Evolutionary conservation across 2,113 vertebrate species (phyloP), one percentile per base, ranked within the genome.

Genomic region (Dipodomys stephensi): DNA sequence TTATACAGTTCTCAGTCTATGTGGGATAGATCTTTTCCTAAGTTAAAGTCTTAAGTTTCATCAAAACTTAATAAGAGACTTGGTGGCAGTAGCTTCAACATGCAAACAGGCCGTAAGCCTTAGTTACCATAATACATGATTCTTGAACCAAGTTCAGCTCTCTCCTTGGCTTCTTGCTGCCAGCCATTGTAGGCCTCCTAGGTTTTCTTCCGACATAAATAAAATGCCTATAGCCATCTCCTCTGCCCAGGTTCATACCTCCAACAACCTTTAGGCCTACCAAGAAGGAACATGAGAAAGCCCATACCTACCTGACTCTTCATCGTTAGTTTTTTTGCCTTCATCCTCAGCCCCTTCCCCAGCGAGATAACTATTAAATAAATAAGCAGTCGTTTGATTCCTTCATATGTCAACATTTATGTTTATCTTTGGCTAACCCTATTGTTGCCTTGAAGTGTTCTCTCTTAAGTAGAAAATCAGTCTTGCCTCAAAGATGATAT

Each of bases 31-130:
- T 53, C 25, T 46, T 87, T 72, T 30, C 32, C 15, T 44, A 79
- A 83, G 35, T 23, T 73, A 23, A 68, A 67, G 28, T 83, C 32
- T 72, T 57, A 83, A 4, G 83, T 91, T 87, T 95, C 30, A 73
- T 15, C 11, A 46, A 67, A n/a, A 91, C 57, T 32, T 74, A 77
- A 11, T 77, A 49, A 39, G 49, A 57, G 8, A 30, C 72, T 73
- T 72, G 44, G 11, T 11, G 15, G 7, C 71, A 67, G 84, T 49
- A 65, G 22, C 35, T 7, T 73, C 67, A 53, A 80, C 11, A 67
- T 28, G 73, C 10, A 44, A n/a, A 18, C 9, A 1, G 27, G 44
- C 39, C 25, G 35, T 30, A 57, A 78, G 22, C 2, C 28, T 46
- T 23, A 60, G 60, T 2, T 12, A 46, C 44, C 18, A 28, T 32